These are phyloP conservation scores for Lampris megalopsis DNA, from an alignment of 2,113 vertebrate genomes.

Conservation along the genomic window DNA sequence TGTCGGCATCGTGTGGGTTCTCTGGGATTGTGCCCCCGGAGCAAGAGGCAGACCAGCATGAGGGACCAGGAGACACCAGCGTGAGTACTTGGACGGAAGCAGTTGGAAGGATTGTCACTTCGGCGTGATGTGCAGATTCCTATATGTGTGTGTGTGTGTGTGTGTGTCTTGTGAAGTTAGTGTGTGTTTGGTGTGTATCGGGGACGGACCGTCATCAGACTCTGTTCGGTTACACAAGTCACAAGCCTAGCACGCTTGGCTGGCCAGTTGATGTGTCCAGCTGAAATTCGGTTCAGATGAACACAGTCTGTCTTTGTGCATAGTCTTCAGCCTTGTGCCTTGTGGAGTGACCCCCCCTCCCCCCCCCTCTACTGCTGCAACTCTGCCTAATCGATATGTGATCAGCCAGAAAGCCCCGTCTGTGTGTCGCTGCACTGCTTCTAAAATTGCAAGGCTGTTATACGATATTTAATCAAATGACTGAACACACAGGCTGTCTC, in stretches of 20 bases:
- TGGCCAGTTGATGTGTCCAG: constrained; percentile 33
- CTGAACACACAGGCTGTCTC: not conserved
- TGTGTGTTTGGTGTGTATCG: constrained; percentile 19
- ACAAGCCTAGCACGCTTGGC: constrained; percentile 9
- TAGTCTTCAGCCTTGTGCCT: not conserved
- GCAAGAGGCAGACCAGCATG: not conserved
- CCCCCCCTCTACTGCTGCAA: constrained; percentile 2
- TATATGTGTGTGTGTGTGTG: constrained; percentile 33
- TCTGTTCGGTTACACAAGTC: constrained; percentile 32
- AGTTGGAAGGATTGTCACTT: constrained; percentile 13
- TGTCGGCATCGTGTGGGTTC: constrained; percentile 20
- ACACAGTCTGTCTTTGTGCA: constrained; percentile 19
- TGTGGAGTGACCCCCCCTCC: not conserved
- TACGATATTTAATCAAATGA: not conserved
- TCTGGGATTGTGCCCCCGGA: constrained; percentile 6
- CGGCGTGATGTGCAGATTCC: constrained; percentile 4
- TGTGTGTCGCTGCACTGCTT: constrained; percentile 17
- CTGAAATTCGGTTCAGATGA: constrained; percentile 3
- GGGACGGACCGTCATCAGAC: constrained; percentile 23
- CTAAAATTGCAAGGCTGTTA: constrained; percentile 7
- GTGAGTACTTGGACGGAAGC: constrained; percentile 53
- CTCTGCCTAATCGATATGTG: constrained; percentile 57
- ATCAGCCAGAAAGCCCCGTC: constrained; percentile 47
- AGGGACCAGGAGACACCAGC: not conserved
- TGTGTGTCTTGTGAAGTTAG: constrained; percentile 1